Evolutionary conservation across 2,888 invertebrate genomes (phyloP).

Genomic region (Tortricodes alternella): DNA sequence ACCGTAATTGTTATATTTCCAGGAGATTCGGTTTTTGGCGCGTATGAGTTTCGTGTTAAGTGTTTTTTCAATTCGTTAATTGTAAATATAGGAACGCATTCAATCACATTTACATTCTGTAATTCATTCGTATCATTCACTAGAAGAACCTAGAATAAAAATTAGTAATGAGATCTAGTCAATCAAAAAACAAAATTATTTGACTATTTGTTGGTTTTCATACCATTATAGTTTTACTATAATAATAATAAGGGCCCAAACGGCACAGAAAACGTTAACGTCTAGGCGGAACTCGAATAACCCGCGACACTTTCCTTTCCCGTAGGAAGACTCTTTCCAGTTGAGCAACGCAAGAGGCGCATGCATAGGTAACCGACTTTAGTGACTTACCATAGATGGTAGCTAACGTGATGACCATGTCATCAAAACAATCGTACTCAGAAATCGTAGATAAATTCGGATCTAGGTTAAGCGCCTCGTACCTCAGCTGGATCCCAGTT

Average conservation of each 20-base stretch:
- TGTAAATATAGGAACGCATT: constrained; percentile 43
- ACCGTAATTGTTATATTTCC: neutral
- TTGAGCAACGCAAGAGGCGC: no score
- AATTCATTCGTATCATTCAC: constrained; percentile 45
- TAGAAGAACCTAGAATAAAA: constrained; percentile 53
- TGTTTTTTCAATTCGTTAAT: constrained; percentile 46
- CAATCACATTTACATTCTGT: constrained; percentile 37
- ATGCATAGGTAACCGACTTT: no score
- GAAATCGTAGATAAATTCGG: no score
- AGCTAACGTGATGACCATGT: no score
- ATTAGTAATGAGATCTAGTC: neutral
- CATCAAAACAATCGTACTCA: no score
- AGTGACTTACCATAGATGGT: no score
- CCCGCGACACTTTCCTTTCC: no score
- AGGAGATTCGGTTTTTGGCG: neutral
- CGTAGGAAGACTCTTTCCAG: no score
- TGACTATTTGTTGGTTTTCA: neutral
- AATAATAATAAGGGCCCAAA: no score
- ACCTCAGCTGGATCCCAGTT: no score
- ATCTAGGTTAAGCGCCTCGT: neutral
- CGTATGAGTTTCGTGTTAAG: constrained; percentile 12
- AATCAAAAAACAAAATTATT: neutral
- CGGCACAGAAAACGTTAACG: no score
- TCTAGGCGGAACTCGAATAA: no score
- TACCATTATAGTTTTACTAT: neutral